Conservation (phyloP, 1,140 invertebrate genomes). For the Bradysia coprophila region DNA sequence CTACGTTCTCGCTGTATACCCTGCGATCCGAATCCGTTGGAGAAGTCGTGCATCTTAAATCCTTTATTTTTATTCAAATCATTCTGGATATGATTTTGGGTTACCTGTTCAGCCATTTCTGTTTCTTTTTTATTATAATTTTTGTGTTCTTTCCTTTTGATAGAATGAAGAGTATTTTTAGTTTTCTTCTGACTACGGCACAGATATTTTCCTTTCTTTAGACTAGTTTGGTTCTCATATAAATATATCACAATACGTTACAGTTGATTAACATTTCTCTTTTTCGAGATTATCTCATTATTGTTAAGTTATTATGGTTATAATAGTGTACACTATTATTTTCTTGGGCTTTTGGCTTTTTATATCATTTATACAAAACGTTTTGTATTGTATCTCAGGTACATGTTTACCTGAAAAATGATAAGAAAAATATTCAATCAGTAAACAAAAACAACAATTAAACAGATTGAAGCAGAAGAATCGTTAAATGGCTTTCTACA, state of each 20-base stretch:
- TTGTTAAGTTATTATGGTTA: neutral
- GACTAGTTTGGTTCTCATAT: neutral
- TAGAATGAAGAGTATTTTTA: neutral
- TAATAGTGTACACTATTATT: neutral
- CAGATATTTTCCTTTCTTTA: too few species aligned
- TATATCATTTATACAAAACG: neutral
- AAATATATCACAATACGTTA: neutral
- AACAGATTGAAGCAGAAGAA: too few species aligned
- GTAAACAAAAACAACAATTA: too few species aligned
- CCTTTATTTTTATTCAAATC: neutral
- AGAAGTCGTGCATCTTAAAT: neutral
- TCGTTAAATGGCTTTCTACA: too few species aligned
- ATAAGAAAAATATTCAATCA: too few species aligned
- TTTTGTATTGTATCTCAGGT: neutral
- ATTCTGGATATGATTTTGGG: neutral
- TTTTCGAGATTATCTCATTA: too few species aligned
- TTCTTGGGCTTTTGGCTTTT: too few species aligned
- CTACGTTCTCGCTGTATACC: conserved; percentile 37
- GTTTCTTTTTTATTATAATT: neutral
- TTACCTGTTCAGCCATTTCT: neutral
- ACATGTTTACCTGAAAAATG: neutral
- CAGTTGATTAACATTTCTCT: too few species aligned
- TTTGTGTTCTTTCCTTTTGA: neutral
- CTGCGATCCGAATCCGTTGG: conserved; percentile 11
- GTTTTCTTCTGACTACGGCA: neutral